A percentile compares a stretch with the other conserved stretches of the same genome.
Evolutionary conservation across 2,113 vertebrate genomes (phyloP).

Genomic region (Muscicapa adusta): DNA sequence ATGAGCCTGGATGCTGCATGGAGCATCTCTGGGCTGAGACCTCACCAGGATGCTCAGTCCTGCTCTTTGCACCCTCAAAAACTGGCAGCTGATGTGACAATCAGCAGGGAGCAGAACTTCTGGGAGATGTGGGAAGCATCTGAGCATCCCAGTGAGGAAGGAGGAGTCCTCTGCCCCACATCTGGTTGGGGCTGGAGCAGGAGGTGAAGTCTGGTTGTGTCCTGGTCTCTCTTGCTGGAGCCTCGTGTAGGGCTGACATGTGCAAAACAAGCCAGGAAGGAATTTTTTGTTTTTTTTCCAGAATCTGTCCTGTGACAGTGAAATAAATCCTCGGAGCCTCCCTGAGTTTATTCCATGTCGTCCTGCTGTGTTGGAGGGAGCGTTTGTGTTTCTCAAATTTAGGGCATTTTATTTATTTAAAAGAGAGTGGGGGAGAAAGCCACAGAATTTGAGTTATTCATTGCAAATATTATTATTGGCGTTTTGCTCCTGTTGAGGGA

Average conservation of each 20-base stretch:
- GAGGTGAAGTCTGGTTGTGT: neutral
- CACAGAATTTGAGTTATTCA: slow-evolving; percentile 60
- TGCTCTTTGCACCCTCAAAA: neutral
- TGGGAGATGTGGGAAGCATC: accelerated
- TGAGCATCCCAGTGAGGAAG: neutral
- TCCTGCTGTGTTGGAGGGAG: neutral
- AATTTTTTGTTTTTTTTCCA: neutral
- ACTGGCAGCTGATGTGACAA: accelerated
- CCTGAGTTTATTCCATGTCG: neutral
- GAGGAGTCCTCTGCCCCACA: neutral
- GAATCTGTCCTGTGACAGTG: neutral
- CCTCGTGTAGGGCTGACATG: neutral
- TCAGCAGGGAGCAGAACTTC: neutral
- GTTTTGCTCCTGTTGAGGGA: neutral
- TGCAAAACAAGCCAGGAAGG: neutral
- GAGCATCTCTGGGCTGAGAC: neutral
- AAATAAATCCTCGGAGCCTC: neutral
- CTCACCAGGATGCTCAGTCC: accelerated
- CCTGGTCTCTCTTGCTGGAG: neutral
- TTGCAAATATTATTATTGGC: slow-evolving; percentile 65
- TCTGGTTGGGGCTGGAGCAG: neutral
- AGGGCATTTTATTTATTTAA: slow-evolving; percentile 50
- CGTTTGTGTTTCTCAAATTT: neutral
- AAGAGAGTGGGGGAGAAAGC: slow-evolving; percentile 39
- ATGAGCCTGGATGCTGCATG: neutral